Evolutionary conservation across 2,888 invertebrate genomes (phyloP), one percentile per base, ranked within the genome.

Genomic region (Antheraea assamensis): DNA sequence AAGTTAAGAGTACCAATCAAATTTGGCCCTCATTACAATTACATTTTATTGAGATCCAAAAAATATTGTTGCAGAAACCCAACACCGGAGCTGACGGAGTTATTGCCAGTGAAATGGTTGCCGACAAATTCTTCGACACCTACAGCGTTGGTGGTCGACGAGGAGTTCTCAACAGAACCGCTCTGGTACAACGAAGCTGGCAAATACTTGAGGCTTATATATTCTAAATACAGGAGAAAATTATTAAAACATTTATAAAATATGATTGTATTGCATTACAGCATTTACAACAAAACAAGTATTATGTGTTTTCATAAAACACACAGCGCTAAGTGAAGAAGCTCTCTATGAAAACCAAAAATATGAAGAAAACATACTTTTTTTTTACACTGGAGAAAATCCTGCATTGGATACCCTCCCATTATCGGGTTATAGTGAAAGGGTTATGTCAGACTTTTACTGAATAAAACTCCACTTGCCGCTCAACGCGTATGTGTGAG

Each of bases 211-310:
- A 81, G 81, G 30, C 84, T 89, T 64, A 75, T 92, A 0, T 92
- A 90, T 76, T 78, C 85, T 0, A 90, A 90, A 74, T 90, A 89
- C 68, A 82, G 92, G 19, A 85, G 89, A 73, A 86, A 83, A 82
- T 75, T 74, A 68, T 66, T 24, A 19, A 35, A 70, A 31, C 42
- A 47, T 10, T 42, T 71, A 49, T 71, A 31, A 27, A 64, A 17
- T 64, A 5, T 64, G 17, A 30, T 64, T 30, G 3, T 17, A 5
- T 64, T n/a, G n/a, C n/a, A n/a, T n/a, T 24, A 24, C 24, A 58
- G 58, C 4, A 3, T 24, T 58, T 58, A 58, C 24, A 58, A 47
- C 10, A 7, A 42, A 42, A 42, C 4, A 42, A 42, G 42, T 42
- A n/a, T n/a, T n/a, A n/a, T n/a, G n/a, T n/a, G n/a, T n/a, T n/a